Evolutionary conservation across 2,888 invertebrate genomes (phyloP).

Genomic region (Willowsia nigromaculata): DNA sequence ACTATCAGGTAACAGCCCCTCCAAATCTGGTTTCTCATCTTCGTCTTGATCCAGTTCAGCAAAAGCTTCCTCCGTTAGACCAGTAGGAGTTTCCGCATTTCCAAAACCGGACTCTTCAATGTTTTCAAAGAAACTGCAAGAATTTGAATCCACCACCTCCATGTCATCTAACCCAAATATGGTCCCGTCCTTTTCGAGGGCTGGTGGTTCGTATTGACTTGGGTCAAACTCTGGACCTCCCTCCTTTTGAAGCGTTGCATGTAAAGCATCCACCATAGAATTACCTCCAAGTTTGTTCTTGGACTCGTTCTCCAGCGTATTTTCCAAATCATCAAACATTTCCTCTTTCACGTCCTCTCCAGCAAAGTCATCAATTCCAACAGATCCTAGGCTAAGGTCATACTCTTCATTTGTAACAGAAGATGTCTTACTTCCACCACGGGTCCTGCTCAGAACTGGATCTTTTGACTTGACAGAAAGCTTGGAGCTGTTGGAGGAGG

Average conservation of each 20-base stretch:
- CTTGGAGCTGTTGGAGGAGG: conserved; percentile 49
- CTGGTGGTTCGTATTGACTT: conserved; percentile 65
- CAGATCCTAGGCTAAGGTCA: conserved; percentile 49
- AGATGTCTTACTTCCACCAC: conserved; percentile 49
- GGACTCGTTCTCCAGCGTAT: conserved; percentile 45
- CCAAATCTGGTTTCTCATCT: conserved; percentile 12
- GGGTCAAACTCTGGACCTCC: conserved; percentile 59
- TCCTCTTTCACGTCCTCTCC: conserved; percentile 61
- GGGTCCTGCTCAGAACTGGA: not conserved
- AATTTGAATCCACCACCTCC: conserved; percentile 37
- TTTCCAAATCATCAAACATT: conserved; percentile 61
- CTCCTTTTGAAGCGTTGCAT: conserved; percentile 64
- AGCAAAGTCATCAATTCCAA: conserved; percentile 56
- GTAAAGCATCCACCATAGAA: conserved; percentile 66
- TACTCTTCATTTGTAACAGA: conserved; percentile 59
- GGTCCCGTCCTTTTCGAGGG: conserved; percentile 43
- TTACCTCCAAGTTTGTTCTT: conserved; percentile 21
- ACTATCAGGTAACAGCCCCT: not conserved
- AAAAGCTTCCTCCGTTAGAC: conserved; percentile 59
- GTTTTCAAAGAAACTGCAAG: conserved; percentile 64
- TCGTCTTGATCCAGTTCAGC: conserved; percentile 49
- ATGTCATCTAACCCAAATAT: conserved; percentile 66
- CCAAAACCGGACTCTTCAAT: conserved; percentile 54
- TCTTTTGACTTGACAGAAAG: conserved; percentile 45
- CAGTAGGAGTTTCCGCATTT: conserved; percentile 48